Percentiles rank a stretch among this genome's conserved stretches.
Conservation (phyloP, 2,113 vertebrate species). For the Rhynchopsitta pachyrhyncha region DNA sequence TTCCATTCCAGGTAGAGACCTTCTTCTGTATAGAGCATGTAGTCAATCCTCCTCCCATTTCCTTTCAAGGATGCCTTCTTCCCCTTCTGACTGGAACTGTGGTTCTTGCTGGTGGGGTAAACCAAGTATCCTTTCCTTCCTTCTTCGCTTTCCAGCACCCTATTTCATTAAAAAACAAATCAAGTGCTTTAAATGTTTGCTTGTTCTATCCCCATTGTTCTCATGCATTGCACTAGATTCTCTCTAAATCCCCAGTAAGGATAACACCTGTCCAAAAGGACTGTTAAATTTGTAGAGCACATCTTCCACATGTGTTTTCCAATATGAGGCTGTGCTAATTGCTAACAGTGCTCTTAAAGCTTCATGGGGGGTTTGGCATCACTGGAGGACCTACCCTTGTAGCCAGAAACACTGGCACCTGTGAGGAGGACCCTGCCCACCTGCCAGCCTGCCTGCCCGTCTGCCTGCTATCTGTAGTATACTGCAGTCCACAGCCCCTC, state of each 20-base stretch:
- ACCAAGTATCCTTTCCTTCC: slow-evolving; percentile 91
- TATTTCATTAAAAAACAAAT: slow-evolving; percentile 39
- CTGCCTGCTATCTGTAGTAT: fast-evolving
- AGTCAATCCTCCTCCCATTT: slow-evolving; percentile 93
- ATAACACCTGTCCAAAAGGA: background rate
- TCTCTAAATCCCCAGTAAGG: background rate
- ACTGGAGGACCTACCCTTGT: background rate
- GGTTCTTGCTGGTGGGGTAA: slow-evolving; percentile 91
- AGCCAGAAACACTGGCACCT: background rate
- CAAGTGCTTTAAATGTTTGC: background rate
- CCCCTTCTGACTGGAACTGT: slow-evolving; percentile 87
- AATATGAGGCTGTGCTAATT: background rate
- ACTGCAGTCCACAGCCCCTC: background rate
- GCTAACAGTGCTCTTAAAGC: background rate
- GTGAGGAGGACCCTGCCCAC: background rate
- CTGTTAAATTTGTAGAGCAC: background rate
- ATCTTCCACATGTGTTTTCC: background rate
- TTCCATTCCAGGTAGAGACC: slow-evolving; percentile 92
- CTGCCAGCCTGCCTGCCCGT: too few relatives aligned
- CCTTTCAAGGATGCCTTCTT: slow-evolving; percentile 92
- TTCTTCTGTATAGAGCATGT: slow-evolving; percentile 92
- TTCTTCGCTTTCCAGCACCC: slow-evolving; percentile 95
- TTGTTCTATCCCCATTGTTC: background rate
- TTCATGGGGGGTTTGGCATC: background rate
- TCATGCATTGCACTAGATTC: fast-evolving